Evolutionary conservation across 2,797 vertebrate genomes (phyloP).

Genomic region (Sparus aurata): DNA sequence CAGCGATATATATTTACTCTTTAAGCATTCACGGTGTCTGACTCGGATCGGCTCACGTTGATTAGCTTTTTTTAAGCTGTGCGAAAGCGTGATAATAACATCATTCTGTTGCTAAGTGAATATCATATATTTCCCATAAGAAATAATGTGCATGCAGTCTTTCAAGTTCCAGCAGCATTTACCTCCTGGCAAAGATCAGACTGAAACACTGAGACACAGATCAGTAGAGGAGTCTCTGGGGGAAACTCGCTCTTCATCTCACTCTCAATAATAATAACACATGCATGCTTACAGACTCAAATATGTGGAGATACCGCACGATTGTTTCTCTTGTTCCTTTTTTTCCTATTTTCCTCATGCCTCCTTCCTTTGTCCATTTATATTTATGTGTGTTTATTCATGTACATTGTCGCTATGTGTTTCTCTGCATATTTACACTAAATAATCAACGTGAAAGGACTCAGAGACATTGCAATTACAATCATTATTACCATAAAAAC

Average conservation of each 20-base stretch:
- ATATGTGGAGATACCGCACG: conserved; percentile 11
- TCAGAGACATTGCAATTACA: conserved; percentile 64
- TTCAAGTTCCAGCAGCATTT: conserved; percentile 67
- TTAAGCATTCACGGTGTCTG: not conserved
- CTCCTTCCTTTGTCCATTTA: not conserved
- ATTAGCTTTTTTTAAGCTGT: conserved; percentile 42
- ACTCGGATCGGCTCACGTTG: conserved; percentile 41
- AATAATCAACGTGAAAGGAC: conserved; percentile 71
- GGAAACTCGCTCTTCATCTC: conserved; percentile 64
- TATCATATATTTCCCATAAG: conserved; percentile 65
- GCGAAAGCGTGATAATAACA: conserved; percentile 43
- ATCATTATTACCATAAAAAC: conserved; percentile 81
- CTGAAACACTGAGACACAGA: conserved; percentile 63
- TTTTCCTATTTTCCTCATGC: not conserved
- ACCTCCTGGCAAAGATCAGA: conserved; percentile 73
- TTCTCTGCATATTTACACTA: conserved; percentile 62
- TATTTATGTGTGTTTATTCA: conserved; percentile 2
- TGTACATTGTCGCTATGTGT: conserved; percentile 15
- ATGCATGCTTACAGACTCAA: conserved; percentile 43
- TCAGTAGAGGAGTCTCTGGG: conserved; percentile 69
- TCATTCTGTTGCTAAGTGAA: conserved; percentile 52
- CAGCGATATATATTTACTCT: conserved; percentile 33
- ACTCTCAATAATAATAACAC: conserved; percentile 63
- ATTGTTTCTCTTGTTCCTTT: not conserved
- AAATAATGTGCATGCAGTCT: conserved; percentile 53